phyloP scores from a whole-genome alignment of 2,113 vertebrate species.

The Callipepla squamata region DNA sequence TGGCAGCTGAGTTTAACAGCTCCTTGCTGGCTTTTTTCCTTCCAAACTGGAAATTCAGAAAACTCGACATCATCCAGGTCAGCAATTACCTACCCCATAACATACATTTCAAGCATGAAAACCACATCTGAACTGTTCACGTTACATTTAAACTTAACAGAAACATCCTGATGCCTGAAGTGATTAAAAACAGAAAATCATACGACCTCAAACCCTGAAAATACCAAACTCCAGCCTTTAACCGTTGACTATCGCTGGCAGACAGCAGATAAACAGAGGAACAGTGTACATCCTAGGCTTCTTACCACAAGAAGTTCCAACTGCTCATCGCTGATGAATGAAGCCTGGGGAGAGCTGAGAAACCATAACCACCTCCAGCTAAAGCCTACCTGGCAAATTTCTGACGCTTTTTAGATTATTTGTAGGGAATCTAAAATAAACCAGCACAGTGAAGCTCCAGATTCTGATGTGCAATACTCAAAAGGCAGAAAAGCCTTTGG shows the following conservation, averaged over 20 bases:
- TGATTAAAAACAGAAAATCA: not conserved
- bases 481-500: not conserved
- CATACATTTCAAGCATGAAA: rapidly evolving
- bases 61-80: not conserved
- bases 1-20: not conserved
- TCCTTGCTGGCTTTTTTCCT: not conserved
- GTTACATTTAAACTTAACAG: not conserved
- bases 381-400: not conserved
- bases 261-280: not conserved
- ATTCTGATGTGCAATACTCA: not conserved
- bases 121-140: not conserved
- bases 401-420: not conserved
- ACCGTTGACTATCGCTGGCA: not conserved
- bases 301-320: not conserved
- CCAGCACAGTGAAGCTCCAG: not conserved
- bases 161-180: not conserved
- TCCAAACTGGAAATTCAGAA: not conserved
- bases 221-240: not conserved
- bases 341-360: not conserved
- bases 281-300: not conserved
- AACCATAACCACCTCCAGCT: not conserved
- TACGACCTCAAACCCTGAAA: not conserved
- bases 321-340: not conserved
- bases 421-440: not conserved
- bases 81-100: not conserved